Evolutionary conservation across 2,888 invertebrate species (phyloP), one percentile per base, ranked within the genome.

Genomic region (Dexiosoma caninum): DNA sequence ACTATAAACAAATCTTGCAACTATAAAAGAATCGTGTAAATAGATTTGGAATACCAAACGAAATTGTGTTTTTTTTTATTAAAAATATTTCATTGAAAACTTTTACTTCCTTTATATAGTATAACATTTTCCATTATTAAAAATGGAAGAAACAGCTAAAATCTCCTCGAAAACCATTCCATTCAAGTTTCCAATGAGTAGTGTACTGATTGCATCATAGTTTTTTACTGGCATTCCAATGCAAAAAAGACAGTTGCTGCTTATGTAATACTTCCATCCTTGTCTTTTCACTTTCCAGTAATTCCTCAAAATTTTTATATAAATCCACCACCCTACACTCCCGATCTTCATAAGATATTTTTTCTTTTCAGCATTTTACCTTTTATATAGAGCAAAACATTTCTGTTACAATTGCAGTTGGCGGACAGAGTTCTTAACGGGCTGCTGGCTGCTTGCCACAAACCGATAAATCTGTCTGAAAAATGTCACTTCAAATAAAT

Each of bases 371-470:
- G 35, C 12, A 42, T 49, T 55, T 72, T 42, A 70, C 16, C 75
- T 77, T 77, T 81, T 70, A 78, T 76, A 74, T 77, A 81, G 30
- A n/a, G 14, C 9, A 10, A 32, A 42, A 57, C 37, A 51, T 64
- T 21, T 66, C 59, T 40, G 21, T 44, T 59, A 46, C 84, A 60
- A 83, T 85, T 84, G 86, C 87, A 88, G 88, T 88, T 87, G 87
- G 88, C 89, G 88, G 89, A 87, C 88, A 89, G 90, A 89, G 89
- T 87, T 88, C 87, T 84, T 84, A 86, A 85, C 86, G 88, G 88
- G 86, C 87, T 85, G 84, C 82, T 83, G 84, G 83, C 84, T 79
- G 84, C 67, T 62, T 35, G 6, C 46, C 4, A 46, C 76, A 77
- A 85, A 85, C 85, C 84, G 70, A 81, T 83, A 84, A 87, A 90